phyloP scores from a whole-genome alignment of 2,797 vertebrate species.

The Enteromius paludinosus region DNA sequence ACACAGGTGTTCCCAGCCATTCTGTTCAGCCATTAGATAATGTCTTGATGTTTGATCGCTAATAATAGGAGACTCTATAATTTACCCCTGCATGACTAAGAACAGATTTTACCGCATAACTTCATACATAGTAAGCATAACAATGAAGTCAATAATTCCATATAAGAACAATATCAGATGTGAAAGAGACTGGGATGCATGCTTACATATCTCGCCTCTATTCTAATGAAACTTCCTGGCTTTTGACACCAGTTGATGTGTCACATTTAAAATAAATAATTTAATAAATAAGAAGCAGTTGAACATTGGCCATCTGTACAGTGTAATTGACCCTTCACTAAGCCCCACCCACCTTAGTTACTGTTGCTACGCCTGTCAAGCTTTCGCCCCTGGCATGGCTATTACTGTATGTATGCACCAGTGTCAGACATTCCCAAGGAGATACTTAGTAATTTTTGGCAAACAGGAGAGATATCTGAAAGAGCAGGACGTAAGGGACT shows the following conservation, averaged over 20 bases:
- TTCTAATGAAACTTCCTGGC: background rate
- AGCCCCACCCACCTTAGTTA: too few species aligned
- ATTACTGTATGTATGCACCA: too few species aligned
- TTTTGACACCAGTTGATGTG: background rate
- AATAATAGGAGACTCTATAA: slow-evolving; percentile 1
- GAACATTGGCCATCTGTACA: background rate
- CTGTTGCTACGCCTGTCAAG: too few species aligned
- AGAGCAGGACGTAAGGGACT: too few species aligned
- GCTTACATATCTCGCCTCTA: background rate
- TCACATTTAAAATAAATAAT: background rate
- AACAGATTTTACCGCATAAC: background rate
- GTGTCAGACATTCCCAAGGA: too few species aligned
- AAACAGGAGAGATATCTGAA: too few species aligned
- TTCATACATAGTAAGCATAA: background rate
- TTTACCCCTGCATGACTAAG: slow-evolving; percentile 1
- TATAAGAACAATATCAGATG: slow-evolving; percentile 14
- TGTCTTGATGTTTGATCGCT: slow-evolving; percentile 23
- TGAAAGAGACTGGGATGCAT: background rate
- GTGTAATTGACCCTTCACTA: too few species aligned
- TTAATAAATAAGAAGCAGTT: background rate
- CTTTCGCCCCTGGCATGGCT: too few species aligned
- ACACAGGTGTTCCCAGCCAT: slow-evolving; percentile 45
- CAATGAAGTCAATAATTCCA: background rate
- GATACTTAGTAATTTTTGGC: too few species aligned
- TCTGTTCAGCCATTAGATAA: slow-evolving; percentile 29